Conservation (phyloP, 1,140 invertebrate species). For the Campoletis sonorensis region DNA sequence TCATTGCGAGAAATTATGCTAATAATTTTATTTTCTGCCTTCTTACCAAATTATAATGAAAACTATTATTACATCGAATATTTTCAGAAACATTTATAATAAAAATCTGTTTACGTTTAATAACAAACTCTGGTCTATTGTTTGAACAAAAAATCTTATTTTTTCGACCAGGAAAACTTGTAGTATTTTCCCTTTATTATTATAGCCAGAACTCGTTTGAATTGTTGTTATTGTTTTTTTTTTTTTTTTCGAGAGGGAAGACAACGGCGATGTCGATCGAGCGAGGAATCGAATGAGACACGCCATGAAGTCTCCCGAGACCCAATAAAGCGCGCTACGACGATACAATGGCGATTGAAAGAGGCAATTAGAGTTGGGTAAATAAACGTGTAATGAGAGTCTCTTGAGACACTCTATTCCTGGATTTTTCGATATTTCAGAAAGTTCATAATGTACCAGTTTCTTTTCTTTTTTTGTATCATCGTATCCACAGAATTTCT, state of each 20-base stretch:
- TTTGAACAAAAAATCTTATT: neutral
- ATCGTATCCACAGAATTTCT: too few species aligned
- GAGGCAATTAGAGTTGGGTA: conserved; percentile 30
- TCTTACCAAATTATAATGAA: too few species aligned
- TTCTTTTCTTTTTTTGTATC: too few species aligned
- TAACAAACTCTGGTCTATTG: too few species aligned
- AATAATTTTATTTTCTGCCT: too few species aligned
- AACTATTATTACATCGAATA: too few species aligned
- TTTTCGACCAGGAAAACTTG: too few species aligned
- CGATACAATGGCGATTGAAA: conserved; percentile 6
- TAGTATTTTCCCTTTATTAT: neutral
- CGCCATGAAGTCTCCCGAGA: conserved; percentile 20
- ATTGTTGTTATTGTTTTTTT: too few species aligned
- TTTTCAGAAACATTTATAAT: too few species aligned
- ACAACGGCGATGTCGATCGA: neutral
- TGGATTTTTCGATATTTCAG: neutral
- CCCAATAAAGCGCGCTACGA: conserved; percentile 1
- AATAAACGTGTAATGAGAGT: conserved; percentile 31
- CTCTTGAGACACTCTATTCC: neutral
- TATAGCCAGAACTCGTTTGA: neutral
- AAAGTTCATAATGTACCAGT: too few species aligned
- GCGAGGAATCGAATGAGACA: conserved; percentile 19
- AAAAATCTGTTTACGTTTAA: too few species aligned
- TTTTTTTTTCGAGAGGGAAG: neutral
- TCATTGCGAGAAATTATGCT: too few species aligned